Percentiles rank a stretch among this genome's conserved stretches.
phyloP scores from a whole-genome alignment of 2,888 invertebrate genomes.

The Sminthurides aquaticus region DNA sequence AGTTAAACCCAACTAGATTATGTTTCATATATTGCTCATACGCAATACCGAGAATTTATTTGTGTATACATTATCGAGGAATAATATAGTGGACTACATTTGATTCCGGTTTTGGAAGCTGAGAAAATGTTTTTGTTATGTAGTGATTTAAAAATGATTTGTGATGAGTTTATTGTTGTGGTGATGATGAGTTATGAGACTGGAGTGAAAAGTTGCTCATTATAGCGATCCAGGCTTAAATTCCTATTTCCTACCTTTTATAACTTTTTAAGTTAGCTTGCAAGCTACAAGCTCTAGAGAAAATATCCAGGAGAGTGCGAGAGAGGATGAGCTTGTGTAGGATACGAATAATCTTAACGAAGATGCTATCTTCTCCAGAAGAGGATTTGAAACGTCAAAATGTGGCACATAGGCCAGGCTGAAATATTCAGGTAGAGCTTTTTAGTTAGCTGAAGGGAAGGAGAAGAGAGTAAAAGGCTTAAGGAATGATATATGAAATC shows the following conservation, averaged over 20 bases:
- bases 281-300: no score
- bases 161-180: not conserved
- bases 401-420: no score
- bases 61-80: not conserved
- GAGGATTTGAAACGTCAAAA: no score
- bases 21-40: not conserved
- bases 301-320: no score
- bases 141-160: not conserved
- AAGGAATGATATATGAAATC: not conserved
- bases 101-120: not conserved
- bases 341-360: no score
- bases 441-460: not conserved
- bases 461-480: not conserved
- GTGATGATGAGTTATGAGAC: not conserved
- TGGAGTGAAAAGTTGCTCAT: not conserved
- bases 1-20: no score
- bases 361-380: no score
- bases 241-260: no score
- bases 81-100: not conserved
- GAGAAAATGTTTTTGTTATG: not conserved
- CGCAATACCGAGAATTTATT: not conserved
- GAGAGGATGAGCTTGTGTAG: no score
- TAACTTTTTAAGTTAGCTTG: no score
- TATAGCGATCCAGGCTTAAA: no score
- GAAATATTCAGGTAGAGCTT: no score